Evolutionary conservation across 2,888 invertebrate genomes (phyloP), one percentile per base, ranked within the genome.

Genomic region (Apoda limacodes): DNA sequence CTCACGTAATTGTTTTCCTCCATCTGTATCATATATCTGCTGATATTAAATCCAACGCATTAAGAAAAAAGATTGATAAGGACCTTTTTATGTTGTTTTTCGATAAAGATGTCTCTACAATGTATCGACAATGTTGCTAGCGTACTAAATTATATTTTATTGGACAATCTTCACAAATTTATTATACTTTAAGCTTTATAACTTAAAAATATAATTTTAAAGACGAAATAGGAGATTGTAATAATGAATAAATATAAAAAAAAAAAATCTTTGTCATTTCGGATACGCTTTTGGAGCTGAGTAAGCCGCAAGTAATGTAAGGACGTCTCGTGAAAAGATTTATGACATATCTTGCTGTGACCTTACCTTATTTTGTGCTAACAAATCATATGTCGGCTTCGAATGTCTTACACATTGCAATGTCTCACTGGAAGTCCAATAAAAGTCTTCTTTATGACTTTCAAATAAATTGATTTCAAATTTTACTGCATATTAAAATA

Each of bases 401-500:
- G 49, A 55, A 52, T 44, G 52, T 52, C 46, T 50, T 39, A 46
- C 42, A 35, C 42, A 41, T 43, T 50, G 48, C 55, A 55, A 58
- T 68, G 65, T 66, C 64, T 71, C 69, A 68, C 55, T 44, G 60
- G 55, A 59, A 50, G 49, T n/a, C 49, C 53, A 61, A 64, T 65
- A 63, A 70, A 69, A 60, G 45, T 46, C 50, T 42, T 58, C 59
- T 74, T 74, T 72, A 72, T 60, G 52, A 56, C 62, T 58, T 43
- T 46, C 58, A 68, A 66, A 66, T 61, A 67, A 72, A 74, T 76
- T 68, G 68, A 76, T 74, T 75, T 67, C 50, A 63, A 67, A 68
- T 71, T 72, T 75, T 71, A 76, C 64, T 74, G 69, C 71, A 68
- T 74, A 74, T 75, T 75, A 72, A 72, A 72, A 60, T 71, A 71